Conservation (phyloP, 2,797 vertebrate genomes). For the Enteromius thamalakanensis region DNA sequence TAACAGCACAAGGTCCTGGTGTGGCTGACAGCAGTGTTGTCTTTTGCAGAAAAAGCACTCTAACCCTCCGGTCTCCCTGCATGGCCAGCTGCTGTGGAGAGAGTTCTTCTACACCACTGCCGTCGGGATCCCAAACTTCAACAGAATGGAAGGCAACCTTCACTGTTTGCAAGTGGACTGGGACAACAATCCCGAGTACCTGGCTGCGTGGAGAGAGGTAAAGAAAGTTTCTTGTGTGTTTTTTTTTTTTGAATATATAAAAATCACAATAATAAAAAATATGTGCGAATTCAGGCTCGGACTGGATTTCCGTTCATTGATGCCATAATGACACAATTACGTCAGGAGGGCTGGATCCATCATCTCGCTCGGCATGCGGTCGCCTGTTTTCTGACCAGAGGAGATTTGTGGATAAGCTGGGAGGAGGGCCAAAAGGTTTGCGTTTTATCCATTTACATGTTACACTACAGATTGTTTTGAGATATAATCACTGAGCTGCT, state of each 20-base stretch:
- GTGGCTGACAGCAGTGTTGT: not conserved
- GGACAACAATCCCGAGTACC: slow-evolving; percentile 73
- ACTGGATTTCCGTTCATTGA: slow-evolving; percentile 80
- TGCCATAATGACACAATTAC: slow-evolving; percentile 80
- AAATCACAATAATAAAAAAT: not conserved
- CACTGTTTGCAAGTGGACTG: slow-evolving; percentile 77
- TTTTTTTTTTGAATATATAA: not conserved
- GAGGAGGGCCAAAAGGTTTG: slow-evolving; percentile 79
- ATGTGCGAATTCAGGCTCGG: slow-evolving; percentile 64
- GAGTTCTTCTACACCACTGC: slow-evolving; percentile 82
- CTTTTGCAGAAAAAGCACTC: slow-evolving; percentile 77
- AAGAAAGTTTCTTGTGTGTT: not conserved
- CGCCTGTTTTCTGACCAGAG: slow-evolving; percentile 78
- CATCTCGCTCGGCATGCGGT: slow-evolving; percentile 78
- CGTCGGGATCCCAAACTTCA: slow-evolving; percentile 74
- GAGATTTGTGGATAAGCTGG: slow-evolving; percentile 81
- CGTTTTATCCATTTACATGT: not conserved
- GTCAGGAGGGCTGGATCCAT: slow-evolving; percentile 80
- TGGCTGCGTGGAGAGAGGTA: slow-evolving; percentile 77
- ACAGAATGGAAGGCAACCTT: slow-evolving; percentile 77
- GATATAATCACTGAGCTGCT: not conserved
- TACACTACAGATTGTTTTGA: not conserved
- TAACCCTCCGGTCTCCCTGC: slow-evolving; percentile 77
- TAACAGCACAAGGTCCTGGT: not conserved
- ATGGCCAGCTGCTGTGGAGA: slow-evolving; percentile 82